phyloP scores from a whole-genome alignment of 2,113 vertebrate species.

The Chiloscyllium plagiosum region DNA sequence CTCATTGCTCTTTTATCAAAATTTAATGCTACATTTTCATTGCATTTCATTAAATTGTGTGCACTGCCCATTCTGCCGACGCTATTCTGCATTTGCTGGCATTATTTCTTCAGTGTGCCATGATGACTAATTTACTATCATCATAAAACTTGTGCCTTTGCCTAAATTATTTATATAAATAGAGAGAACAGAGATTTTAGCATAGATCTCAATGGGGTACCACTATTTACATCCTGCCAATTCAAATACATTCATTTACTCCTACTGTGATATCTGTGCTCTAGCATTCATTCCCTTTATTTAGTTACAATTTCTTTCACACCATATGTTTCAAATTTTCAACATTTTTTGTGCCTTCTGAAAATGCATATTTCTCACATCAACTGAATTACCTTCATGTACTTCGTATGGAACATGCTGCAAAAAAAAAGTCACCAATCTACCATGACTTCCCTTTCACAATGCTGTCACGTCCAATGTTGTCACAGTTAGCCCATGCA shows the following conservation, averaged over 20 bases:
- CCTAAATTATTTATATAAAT: constrained; percentile 23
- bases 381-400: neutral
- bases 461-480: neutral
- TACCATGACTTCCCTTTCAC: neutral
- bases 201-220: neutral
- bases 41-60: neutral
- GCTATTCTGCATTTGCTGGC: neutral
- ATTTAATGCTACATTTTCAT: neutral
- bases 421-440: neutral
- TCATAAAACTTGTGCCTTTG: neutral
- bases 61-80: too few species aligned
- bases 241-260: constrained; percentile 11
- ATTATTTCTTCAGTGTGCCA: neutral
- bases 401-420: neutral
- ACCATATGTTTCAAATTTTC: neutral
- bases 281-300: neutral
- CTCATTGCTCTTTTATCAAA: neutral
- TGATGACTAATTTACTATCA: neutral
- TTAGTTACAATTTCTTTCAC: neutral
- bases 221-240: constrained; percentile 1
- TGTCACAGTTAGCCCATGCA: neutral
- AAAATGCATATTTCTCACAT: neutral
- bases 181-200: constrained; percentile 1
- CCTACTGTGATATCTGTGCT: neutral
- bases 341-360: neutral